A percentile compares a stretch with the other conserved stretches of the same genome.
These are phyloP conservation scores for Pangasius djambal DNA, from an alignment of 2,797 vertebrate genomes.

Conservation along the genomic window DNA sequence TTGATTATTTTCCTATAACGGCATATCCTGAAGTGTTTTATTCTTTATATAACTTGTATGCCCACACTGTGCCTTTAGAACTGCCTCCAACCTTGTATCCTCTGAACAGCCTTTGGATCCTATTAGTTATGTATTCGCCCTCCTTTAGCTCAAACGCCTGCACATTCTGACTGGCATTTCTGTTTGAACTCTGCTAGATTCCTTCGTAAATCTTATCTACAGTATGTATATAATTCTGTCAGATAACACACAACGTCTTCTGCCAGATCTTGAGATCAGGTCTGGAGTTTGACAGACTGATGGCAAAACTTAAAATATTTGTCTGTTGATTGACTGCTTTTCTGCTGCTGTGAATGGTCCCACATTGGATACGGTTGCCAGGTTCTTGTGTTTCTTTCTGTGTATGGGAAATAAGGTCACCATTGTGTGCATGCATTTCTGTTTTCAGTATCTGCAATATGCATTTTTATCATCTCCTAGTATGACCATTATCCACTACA, in stretches of 20 bases:
- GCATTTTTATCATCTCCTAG: not conserved
- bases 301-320: not conserved
- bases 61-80: conserved; percentile 20
- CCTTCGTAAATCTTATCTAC: no score
- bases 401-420: not conserved
- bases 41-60: conserved; percentile 18
- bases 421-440: not conserved
- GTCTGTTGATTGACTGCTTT: not conserved
- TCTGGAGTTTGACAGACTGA: no score
- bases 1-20: conserved; percentile 10
- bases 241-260: not conserved
- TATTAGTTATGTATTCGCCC: conserved; percentile 5
- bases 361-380: not conserved
- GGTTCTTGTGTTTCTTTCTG: not conserved
- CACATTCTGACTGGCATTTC: conserved; percentile 14
- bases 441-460: not conserved
- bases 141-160: conserved; percentile 7
- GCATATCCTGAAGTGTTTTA: conserved; percentile 1
- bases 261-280: not conserved
- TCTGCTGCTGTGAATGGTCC: not conserved
- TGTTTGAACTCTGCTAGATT: conserved; percentile 8
- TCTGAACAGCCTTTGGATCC: not conserved
- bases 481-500: not conserved
- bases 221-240: not conserved
- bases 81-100: not conserved